Base-by-base conservation (phyloP, 2,888 invertebrate species). In the Thymelicus acteon region DNA sequence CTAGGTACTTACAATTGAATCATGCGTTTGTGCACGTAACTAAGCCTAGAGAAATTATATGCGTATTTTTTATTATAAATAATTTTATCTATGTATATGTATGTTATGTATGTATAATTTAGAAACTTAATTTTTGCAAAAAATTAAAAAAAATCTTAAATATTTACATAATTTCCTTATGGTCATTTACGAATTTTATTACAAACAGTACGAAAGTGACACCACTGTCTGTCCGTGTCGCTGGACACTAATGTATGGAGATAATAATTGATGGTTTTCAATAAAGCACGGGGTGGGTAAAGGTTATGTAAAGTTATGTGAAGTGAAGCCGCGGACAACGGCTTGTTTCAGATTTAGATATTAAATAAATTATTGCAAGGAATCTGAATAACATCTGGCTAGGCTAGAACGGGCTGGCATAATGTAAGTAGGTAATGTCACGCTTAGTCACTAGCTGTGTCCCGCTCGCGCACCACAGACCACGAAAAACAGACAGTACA, bases 1-100 rank as follows among this genome's bases (percentile, higher is more conserved):
- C n/a, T n/a, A n/a, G n/a, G n/a, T n/a, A n/a, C n/a, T n/a, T n/a
- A n/a, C n/a, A n/a, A n/a, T n/a, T n/a, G n/a, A n/a, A n/a, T n/a
- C n/a, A n/a, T n/a, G n/a, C n/a, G 19, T 19, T 73, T 67, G 71
- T 73, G 74, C 71, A 71, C 72, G 70, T 64, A 12, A 40, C 39
- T 44, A 15, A 52, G 8, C 31, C 31, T 31, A 31, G 1, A 2
- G 4, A 31, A 31, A 31, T 31, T 31, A 31, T 31, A 31, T 3
- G 31, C 31, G 2, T 31, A 31, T 31, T 31, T 31, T 31, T 31
- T 31, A 31, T 31, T 31, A 31, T 31, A 31, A 31, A 2, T 31
- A 5, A 31, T 31, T 31, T 31, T 31, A 31, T 31, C 31, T 31
- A 31, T 5, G 31, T 24, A 24, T 24, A 3, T 24, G 3, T 2